phyloP scores from a whole-genome alignment of 2,113 vertebrate species.

The Entelurus aequoreus region DNA sequence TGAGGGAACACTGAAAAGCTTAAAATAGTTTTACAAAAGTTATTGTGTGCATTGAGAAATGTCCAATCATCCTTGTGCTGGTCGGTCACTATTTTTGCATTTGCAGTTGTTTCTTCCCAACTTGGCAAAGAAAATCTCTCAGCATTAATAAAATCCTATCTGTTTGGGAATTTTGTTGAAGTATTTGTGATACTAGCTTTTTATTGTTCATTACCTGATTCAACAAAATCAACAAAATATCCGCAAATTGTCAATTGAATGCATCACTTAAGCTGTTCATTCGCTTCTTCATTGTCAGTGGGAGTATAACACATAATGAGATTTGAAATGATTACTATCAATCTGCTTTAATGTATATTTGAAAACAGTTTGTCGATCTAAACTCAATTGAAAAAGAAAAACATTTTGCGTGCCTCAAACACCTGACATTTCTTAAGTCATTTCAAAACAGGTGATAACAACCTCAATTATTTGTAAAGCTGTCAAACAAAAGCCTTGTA shows the following conservation, averaged over 20 bases:
- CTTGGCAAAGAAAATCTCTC: too few relatives aligned
- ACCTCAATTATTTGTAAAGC: background rate
- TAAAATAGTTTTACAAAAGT: too few relatives aligned
- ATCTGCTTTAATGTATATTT: constrained; percentile 11
- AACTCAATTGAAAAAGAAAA: background rate
- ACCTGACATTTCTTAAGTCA: background rate
- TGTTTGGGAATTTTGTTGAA: too few relatives aligned
- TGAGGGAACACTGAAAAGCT: too few relatives aligned
- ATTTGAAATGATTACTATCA: constrained; percentile 15
- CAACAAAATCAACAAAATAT: background rate
- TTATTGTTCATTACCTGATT: background rate
- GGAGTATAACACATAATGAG: constrained; percentile 8
- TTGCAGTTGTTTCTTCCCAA: too few relatives aligned
- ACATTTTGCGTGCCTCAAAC: constrained; percentile 8
- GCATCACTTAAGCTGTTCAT: background rate
- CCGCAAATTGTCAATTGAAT: background rate
- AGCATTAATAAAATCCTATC: too few relatives aligned
- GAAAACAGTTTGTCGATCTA: background rate
- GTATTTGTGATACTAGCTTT: too few relatives aligned
- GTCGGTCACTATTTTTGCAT: too few relatives aligned
- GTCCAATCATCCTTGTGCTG: too few relatives aligned
- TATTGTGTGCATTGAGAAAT: too few relatives aligned
- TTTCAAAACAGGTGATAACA: background rate
- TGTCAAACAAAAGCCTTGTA: background rate
- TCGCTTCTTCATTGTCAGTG: constrained; percentile 5